Base-by-base conservation (phyloP, 2,113 vertebrate species). In the Tinamus guttatus region DNA sequence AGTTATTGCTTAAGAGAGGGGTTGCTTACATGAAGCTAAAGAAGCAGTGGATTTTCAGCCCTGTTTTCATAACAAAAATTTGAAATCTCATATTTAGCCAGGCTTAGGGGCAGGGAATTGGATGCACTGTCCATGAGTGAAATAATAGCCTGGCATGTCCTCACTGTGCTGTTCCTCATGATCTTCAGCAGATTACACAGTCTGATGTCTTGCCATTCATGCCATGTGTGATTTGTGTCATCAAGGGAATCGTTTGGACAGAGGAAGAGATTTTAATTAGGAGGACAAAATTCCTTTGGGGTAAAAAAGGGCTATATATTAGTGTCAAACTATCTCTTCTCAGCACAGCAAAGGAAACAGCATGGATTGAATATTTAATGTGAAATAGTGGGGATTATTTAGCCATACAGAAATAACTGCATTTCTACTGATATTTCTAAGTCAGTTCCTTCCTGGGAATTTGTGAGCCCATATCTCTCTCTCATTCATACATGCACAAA, bases 181-280 rank as follows among this genome's bases (percentile, higher is more conserved):
- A 58, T 79, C 62, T 86, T 54, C 15, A 56, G 77, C 40, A 88
- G 17, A 28, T 63, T 28, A 59, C 59, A 60, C 2, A 30, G 49
- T 12, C 83, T 82, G 62, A 27, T 80, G 59, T 89, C 58, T 62
- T 86, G 81, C 80, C 73, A 40, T 60, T 88, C 59, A 7, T 41
- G 69, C 65, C 62, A n/a, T 34, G 13, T 73, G 32, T 12, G 79
- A 82, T 80, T 91, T 81, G 36, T 85, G 82, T 83, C 70, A 87
- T 69, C 56, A 59, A 28, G 67, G 51, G 56, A 92, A 86, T 76
- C 2, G 2, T 91, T 65, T 78, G 38, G 80, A 90, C 68, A 94
- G 27, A 80, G 63, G 40, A 93, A 89, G 58, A 77, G 62, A 83
- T 71, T 94, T 93, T 95, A 95, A 95, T 94, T 85, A 87, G 67